Conservation (phyloP, 1,140 invertebrate genomes). For the Popillia japonica region DNA sequence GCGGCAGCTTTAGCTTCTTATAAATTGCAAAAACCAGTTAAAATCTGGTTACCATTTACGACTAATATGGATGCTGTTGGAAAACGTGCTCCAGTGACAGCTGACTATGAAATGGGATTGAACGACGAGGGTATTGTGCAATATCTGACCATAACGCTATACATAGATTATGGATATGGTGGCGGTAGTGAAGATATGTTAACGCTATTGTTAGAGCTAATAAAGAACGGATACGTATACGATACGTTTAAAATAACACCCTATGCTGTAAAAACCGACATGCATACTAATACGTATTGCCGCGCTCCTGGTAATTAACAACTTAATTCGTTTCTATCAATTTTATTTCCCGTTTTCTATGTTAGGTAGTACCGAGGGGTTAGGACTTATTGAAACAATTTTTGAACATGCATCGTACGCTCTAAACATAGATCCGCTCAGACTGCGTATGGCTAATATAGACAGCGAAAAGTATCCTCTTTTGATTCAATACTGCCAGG, state of each 20-base stretch:
- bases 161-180: slow-evolving; percentile 68
- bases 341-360: not conserved
- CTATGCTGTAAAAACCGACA: slow-evolving; percentile 60
- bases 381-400: slow-evolving; percentile 76
- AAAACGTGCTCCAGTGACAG: slow-evolving; percentile 67
- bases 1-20: slow-evolving; percentile 68
- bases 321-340: too few species aligned
- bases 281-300: slow-evolving; percentile 58
- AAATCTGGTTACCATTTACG: slow-evolving; percentile 70
- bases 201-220: slow-evolving; percentile 38
- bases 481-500: slow-evolving; percentile 63
- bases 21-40: slow-evolving; percentile 66
- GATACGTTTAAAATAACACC: slow-evolving; percentile 58
- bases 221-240: slow-evolving; percentile 57
- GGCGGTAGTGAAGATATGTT: slow-evolving; percentile 48
- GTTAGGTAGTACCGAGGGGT: slow-evolving; percentile 69
- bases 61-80: slow-evolving; percentile 73
- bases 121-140: slow-evolving; percentile 73
- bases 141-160: slow-evolving; percentile 68
- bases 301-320: slow-evolving; percentile 63
- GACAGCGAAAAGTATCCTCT: slow-evolving; percentile 46
- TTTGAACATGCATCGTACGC: slow-evolving; percentile 82
- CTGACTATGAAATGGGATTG: slow-evolving; percentile 74
- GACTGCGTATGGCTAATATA: slow-evolving; percentile 73
- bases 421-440: slow-evolving; percentile 72